Evolutionary conservation across 2,113 vertebrate genomes (phyloP), one percentile per base, ranked within the genome.

Genomic region (Forbesichthys agassizii): DNA sequence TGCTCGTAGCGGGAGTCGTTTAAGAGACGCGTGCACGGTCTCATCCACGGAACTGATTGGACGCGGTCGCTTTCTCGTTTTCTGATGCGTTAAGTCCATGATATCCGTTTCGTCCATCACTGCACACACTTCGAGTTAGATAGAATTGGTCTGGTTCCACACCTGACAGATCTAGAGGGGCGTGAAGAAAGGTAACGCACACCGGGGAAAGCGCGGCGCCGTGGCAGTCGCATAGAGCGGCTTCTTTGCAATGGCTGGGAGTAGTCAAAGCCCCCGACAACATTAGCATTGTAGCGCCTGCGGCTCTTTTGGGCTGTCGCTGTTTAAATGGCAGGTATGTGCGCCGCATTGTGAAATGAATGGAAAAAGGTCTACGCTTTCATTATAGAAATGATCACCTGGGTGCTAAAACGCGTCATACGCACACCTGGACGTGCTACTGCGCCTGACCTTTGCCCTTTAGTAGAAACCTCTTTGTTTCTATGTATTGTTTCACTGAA

Each of bases 31-130:
- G 74, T 90, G 90, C 72, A 83, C 84, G 16, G 90, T 79, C 77
- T 90, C 89, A 33, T 91, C 90, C 83, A 66, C 83, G 49, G 87
- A 90, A 82, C 75, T 84, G 88, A 90, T 85, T 81, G 90, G 88
- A 83, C 88, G 90, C 81, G 87, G 78, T 62, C 89, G 87, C 76
- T 90, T 92, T 64, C 88, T 90, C 75, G 90, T 84, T 57, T 90
- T 92, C 86, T 90, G 90, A 68, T 90, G 88, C 76, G 90, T 92
- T 74, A 92, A 79, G 84, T 92, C 90, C 90, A 92, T 92, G 86
- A 90, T 88, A 88, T 90, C 90, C 80, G 87, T 90, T 48, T 89
- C 88, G 80, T 92, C 88, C 90, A 92, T 92, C 42, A 64, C 68
- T 46, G 56, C 67, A 54, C 71, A 36, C 54, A 57, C 69, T 74